A percentile compares a stretch with the other conserved stretches of the same genome.
phyloP scores from a whole-genome alignment of 2,888 invertebrate species.

The Emmelina monodactyla region DNA sequence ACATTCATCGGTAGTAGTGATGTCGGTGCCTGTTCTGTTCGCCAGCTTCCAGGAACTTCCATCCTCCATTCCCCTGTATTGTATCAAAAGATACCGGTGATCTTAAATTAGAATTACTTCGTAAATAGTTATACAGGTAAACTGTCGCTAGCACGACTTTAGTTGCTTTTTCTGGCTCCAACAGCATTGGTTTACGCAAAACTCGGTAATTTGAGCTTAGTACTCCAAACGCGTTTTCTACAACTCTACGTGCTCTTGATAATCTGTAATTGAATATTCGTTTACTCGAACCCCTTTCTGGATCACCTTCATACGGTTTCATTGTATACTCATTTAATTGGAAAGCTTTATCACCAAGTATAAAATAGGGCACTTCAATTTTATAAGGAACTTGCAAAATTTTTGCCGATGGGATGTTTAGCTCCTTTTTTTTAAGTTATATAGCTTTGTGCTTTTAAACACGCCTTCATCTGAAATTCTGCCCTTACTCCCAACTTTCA shows the following conservation, averaged over 20 bases:
- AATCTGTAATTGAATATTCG: conserved; percentile 14
- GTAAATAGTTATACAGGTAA: conserved; percentile 13
- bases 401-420: conserved; percentile 2
- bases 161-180: conserved; percentile 7
- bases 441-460: conserved; percentile 12
- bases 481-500: conserved; percentile 15
- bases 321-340: conserved; percentile 2
- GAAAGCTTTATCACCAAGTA: conserved; percentile 7
- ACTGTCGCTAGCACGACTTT: conserved; percentile 10
- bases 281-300: conserved; percentile 11
- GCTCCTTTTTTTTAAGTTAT: conserved; percentile 7
- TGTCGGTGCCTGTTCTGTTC: conserved; percentile 16
- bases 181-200: conserved; percentile 6
- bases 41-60: conserved; percentile 20
- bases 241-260: conserved; percentile 11
- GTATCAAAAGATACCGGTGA: conserved; percentile 17
- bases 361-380: conserved; percentile 4
- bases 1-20: conserved; percentile 17
- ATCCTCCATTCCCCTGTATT: conserved; percentile 15
- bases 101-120: conserved; percentile 12
- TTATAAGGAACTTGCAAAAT: conserved; percentile 1
- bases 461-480: conserved; percentile 12
- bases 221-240: conserved; percentile 12
- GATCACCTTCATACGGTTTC: conserved; percentile 13
- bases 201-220: conserved; percentile 9